A percentile compares a stretch with the other conserved stretches of the same genome.
These are phyloP conservation scores for Thecophora atra DNA, from an alignment of 2,888 invertebrate genomes.

Conservation along the genomic window DNA sequence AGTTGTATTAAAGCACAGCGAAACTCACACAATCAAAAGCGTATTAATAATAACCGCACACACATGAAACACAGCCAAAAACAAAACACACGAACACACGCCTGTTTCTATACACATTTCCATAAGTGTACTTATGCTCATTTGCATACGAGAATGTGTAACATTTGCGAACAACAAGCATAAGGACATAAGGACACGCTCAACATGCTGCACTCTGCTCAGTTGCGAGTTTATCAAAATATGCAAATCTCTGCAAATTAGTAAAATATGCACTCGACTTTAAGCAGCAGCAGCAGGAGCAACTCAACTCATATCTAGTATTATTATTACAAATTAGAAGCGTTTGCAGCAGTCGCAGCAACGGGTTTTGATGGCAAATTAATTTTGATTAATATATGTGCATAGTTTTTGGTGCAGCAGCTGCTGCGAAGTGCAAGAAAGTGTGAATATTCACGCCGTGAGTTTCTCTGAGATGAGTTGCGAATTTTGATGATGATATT, in stretches of 20 bases:
- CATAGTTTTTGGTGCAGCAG: not conserved
- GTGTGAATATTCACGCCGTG: too few relatives aligned
- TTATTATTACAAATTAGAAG: constrained; percentile 10
- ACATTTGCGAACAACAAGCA: constrained; percentile 5
- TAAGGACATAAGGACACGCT: not conserved
- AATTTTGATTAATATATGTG: constrained; percentile 12
- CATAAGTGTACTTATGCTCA: constrained; percentile 17
- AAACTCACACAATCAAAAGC: not conserved
- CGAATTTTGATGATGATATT: too few relatives aligned
- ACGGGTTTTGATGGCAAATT: not conserved
- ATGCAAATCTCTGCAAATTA: constrained; percentile 32
- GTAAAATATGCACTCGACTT: constrained; percentile 25
- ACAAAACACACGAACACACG: constrained; percentile 46
- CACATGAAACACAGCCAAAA: too few relatives aligned
- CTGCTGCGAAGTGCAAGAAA: not conserved
- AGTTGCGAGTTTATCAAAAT: constrained; percentile 10
- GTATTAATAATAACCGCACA: not conserved
- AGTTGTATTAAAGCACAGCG: too few relatives aligned
- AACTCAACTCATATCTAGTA: not conserved
- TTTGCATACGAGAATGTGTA: constrained; percentile 21
- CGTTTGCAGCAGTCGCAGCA: not conserved
- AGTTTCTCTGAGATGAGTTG: too few relatives aligned
- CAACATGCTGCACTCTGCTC: not conserved
- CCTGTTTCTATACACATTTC: constrained; percentile 37
- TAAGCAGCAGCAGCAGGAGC: not conserved